Evolutionary conservation across 2,113 vertebrate species (phyloP), one percentile per base, ranked within the genome.

Genomic region (Plotosus lineatus): DNA sequence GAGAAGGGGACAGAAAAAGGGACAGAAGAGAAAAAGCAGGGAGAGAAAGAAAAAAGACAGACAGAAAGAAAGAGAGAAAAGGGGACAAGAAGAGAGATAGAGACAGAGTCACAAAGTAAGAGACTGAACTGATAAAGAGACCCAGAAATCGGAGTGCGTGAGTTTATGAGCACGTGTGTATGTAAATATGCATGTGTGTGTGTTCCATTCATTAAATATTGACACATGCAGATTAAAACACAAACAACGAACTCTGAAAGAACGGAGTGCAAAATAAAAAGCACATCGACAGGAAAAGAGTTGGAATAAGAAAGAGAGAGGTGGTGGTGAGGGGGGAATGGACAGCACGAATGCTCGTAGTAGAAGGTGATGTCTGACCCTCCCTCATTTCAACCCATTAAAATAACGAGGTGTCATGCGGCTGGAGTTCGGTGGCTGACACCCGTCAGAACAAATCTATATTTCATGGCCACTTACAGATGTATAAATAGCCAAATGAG

Each of bases 401-500:
- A 92, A 92, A 92, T 92, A 93, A 93, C 85, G 87, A 93, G 89
- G 86, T 92, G 92, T 90, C 92, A 91, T 82, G 17, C 79, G 85
- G 85, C 84, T 78, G 87, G 75, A 75, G 86, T 50, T 89, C 78
- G n/a, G 82, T 80, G 87, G 86, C 87, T 89, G 91, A 92, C 91
- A 91, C 87, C 90, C 89, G 89, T 94, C 93, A 93, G 90, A 88
- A 92, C 90, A 91, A 93, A 94, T 94, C 90, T 93, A 92, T 93
- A 93, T 93, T 94, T 93, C 92, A 94, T 91, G 89, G 90, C 89
- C 91, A 93, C 91, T 94, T 93, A 93, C 91, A 92, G 89, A 94
- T 93, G 92, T 93, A 92, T 93, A 94, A 94, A 93, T 93, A 94
- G 92, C 91, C 90, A 92, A 93, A 93, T 89, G 90, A 93, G 92